Conservation (phyloP, 2,113 vertebrate species). For the Jacana jacana region DNA sequence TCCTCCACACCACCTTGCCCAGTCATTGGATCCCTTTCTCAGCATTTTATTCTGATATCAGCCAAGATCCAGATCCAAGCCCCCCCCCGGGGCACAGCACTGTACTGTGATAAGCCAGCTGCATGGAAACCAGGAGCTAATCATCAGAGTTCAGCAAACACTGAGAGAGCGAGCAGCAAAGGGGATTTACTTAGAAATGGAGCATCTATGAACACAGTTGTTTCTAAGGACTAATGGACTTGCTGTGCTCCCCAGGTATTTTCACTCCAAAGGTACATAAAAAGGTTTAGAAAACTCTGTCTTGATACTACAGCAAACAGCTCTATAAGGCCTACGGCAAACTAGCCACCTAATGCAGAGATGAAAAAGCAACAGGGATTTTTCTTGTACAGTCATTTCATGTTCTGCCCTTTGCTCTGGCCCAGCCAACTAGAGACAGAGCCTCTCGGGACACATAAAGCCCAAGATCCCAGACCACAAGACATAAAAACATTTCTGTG, state of each 20-base stretch:
- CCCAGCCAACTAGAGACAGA: constrained; percentile 22
- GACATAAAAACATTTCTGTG: constrained; percentile 61
- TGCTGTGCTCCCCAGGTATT: background rate
- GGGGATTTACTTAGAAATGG: background rate
- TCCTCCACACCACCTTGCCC: background rate
- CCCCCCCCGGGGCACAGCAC: background rate
- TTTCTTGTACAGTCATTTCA: background rate
- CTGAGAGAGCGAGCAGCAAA: background rate
- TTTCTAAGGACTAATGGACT: background rate
- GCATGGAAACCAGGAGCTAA: background rate
- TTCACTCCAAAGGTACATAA: background rate
- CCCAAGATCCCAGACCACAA: constrained; percentile 43
- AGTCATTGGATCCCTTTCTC: background rate
- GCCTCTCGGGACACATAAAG: constrained; percentile 27
- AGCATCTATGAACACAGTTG: background rate
- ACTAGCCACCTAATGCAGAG: background rate
- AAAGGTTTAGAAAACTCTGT: background rate
- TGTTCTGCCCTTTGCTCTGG: constrained; percentile 3
- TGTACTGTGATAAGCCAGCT: background rate
- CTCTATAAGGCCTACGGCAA: background rate
- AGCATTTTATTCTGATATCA: background rate
- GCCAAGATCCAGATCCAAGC: background rate
- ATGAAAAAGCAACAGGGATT: background rate
- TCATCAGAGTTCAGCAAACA: background rate
- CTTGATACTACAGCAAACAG: background rate